Evolutionary conservation across 2,797 vertebrate species (phyloP), one percentile per base, ranked within the genome.

Genomic region (Acipenser ruthenus): DNA sequence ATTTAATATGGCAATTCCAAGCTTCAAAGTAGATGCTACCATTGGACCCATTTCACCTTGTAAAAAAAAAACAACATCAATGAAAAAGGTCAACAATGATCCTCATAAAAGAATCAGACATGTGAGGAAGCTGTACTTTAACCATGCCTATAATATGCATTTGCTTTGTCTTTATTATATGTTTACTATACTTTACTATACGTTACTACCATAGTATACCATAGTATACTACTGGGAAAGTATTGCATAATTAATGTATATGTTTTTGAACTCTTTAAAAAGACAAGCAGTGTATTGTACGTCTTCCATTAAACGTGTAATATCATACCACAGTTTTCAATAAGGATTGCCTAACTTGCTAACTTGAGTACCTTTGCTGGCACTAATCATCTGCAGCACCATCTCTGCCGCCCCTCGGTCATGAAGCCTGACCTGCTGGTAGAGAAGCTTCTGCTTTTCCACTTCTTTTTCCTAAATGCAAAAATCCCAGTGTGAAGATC

Each of bases 361-460:
- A 37, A 49, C 18, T 63, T 47, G 8, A 72, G 79, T 75, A 95
- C 95, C 95, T 94, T 98, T 98, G 80, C 95, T 93, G 62, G 95
- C 95, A 6, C 95, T 98, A 80, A 98, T 93, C 2, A 94, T 98
- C 75, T 97, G 95, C 2, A 98, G 86, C 47, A 98, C 95, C 95
- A 98, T 98, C 78, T 98, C 94, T 0, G 95, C 95, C 49, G 95
- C 95, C 6, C 94, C 95, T 0, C 95, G 90, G 72, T 97, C 94
- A 0, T 98, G 95, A 0, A 98, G 84, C 66, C 95, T 87, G 69
- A 95, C 95, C 87, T 98, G 95, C 71, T 98, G 95, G 78, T 98
- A 98, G 3, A 98, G 80, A 69, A 97, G 85, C 78, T 96, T 98
- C 79, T 98, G 95, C 73, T 98, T 98, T 83, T 98, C 95, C 95